Conservation (phyloP, 2,888 invertebrate genomes). For the Ptychoptera contaminata region DNA sequence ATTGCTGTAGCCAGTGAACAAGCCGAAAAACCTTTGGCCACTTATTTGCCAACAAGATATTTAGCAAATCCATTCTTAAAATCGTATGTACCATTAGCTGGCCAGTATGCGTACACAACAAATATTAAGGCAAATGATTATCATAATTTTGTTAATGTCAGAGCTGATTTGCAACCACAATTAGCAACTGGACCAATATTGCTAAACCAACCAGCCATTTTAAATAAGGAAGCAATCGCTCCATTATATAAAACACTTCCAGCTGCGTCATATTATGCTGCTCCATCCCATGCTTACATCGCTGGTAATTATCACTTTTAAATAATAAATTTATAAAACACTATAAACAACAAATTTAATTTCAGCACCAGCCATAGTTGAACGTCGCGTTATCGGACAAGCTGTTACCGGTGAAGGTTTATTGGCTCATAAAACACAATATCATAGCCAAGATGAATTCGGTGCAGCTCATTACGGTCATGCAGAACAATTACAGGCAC, state of each 20-base stretch:
- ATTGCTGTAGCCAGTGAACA: not conserved
- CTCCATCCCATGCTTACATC: not conserved
- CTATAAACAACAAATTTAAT: not conserved
- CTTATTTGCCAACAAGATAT: no score
- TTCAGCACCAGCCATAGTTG: conserved; percentile 3
- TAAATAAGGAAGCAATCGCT: not conserved
- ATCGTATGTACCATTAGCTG: no score
- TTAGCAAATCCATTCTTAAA: no score
- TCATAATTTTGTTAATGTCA: conserved; percentile 1
- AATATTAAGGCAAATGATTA: no score
- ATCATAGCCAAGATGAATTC: conserved; percentile 29
- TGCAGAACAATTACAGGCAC: conserved; percentile 25
- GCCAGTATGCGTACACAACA: no score
- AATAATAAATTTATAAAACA: no score
- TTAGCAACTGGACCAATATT: not conserved
- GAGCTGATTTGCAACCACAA: not conserved
- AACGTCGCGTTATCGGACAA: conserved; percentile 3
- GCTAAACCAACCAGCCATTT: not conserved
- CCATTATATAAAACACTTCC: not conserved
- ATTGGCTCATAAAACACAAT: conserved; percentile 22
- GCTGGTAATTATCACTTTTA: no score
- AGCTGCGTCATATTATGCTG: not conserved
- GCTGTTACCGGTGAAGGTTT: conserved; percentile 14
- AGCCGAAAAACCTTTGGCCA: not conserved
- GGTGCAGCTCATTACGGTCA: conserved; percentile 30